A percentile compares a stretch with the other conserved stretches of the same genome.
Evolutionary conservation across 1,140 invertebrate genomes (phyloP).

Genomic region (Elysia chlorotica): DNA sequence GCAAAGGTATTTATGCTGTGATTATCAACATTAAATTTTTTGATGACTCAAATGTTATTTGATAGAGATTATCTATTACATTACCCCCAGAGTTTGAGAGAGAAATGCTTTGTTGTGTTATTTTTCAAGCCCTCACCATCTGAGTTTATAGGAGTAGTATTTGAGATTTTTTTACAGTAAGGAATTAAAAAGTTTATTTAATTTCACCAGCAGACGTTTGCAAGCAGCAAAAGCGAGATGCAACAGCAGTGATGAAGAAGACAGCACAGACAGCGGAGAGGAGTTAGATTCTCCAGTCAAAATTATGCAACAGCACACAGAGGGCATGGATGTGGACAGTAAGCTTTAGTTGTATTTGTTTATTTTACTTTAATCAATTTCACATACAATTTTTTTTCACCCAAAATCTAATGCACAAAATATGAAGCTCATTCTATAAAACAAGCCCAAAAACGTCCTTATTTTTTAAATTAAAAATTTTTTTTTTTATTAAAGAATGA

Average conservation of each 20-base stretch:
- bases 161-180: no score
- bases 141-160: no score
- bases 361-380: no score
- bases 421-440: not conserved
- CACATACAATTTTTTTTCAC: no score
- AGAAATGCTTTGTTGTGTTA: no score
- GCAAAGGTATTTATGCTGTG: no score
- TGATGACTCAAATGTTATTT: no score
- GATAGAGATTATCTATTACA: no score
- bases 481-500: not conserved
- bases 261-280: slow-evolving; percentile 59
- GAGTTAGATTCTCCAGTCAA: slow-evolving; percentile 55
- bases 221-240: slow-evolving; percentile 34
- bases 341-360: slow-evolving; percentile 32
- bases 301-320: slow-evolving; percentile 47
- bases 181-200: no score
- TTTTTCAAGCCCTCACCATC: not conserved
- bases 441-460: not conserved
- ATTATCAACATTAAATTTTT: no score
- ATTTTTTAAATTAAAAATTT: not conserved
- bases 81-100: no score
- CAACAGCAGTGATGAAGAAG: slow-evolving; percentile 44
- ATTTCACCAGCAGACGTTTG: slow-evolving; percentile 38
- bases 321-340: slow-evolving; percentile 66
- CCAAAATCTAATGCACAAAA: not conserved